These are phyloP conservation scores for Bubo blakistoni DNA, from an alignment of 2,113 vertebrate genomes.

Conservation along the genomic window DNA sequence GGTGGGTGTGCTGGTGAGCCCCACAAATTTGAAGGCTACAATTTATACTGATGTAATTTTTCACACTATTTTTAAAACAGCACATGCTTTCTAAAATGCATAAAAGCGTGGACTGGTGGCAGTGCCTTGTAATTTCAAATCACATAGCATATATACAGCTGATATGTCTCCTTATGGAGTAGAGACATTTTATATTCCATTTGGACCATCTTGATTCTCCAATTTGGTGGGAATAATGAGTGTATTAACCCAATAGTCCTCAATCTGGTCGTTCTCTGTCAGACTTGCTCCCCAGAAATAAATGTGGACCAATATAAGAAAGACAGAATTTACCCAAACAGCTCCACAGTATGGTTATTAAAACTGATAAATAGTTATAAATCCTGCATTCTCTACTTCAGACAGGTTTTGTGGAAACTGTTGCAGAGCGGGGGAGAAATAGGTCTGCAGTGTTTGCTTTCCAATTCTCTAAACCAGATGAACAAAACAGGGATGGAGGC, in stretches of 20 bases:
- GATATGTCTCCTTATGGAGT: background rate
- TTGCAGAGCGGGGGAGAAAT: background rate
- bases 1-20: background rate
- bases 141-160: background rate
- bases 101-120: background rate
- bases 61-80: background rate
- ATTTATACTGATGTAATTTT: background rate
- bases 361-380: background rate
- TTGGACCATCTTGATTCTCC: background rate
- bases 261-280: background rate
- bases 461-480: background rate
- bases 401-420: background rate
- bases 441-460: background rate
- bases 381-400: background rate
- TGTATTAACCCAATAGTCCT: background rate
- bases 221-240: background rate
- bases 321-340: background rate
- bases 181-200: background rate
- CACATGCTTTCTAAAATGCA: background rate
- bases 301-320: background rate
- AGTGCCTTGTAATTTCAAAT: slow-evolving; percentile 1
- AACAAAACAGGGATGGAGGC: background rate
- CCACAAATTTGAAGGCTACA: background rate
- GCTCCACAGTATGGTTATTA: background rate
- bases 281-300: background rate